Base-by-base conservation (phyloP, 1,140 invertebrate species). In the Phymorhynchus buccinoides region DNA sequence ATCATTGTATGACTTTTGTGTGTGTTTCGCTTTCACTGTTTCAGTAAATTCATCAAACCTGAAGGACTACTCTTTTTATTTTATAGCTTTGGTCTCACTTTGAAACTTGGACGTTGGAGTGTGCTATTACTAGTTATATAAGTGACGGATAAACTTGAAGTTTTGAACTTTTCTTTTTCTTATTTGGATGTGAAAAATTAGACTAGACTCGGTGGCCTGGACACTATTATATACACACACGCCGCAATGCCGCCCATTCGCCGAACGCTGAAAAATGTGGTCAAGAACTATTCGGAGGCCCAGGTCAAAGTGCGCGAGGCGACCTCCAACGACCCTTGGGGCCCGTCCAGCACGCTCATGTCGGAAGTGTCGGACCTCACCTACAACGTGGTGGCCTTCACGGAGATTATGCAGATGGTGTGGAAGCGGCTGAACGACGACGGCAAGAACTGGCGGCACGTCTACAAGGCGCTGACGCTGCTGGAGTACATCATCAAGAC, bases 331-430 rank as follows among this genome's bases (percentile, higher is more conserved):
- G 98, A 99, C 95, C 98, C 98, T 91, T 99, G 99, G 99, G 99
- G 99, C 88, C 98, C 99, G 18, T 99, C 98, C 84, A 98, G 97
- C 91, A 99, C 98, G 0, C 95, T 99, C 44, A 99, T 99, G 99
- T 96, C 97, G 86, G 99, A 99, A 95, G 99, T 99, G 89, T 98
- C 99, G 88, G 99, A 99, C 93, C 94, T 99, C 86, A 99, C 99
- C 9, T 99, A 99, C 95, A 99, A 99, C 95, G 93, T 93, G 42
- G 97, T 99, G 90, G 98, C 98, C 85, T 99, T 99, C 94, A 98
- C 98, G 30, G 98, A 99, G 95, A 99, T 99, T 88, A 99, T 99
- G 99, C 98, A 99, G 94, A 99, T 99, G 97, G 96, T 99, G 37
- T 99, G 99, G 99, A 99, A 99, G 93, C 94, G 99, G 88, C 94